Evolutionary conservation across 2,888 invertebrate species (phyloP).

Genomic region (Caenorhabditis sp.): DNA sequence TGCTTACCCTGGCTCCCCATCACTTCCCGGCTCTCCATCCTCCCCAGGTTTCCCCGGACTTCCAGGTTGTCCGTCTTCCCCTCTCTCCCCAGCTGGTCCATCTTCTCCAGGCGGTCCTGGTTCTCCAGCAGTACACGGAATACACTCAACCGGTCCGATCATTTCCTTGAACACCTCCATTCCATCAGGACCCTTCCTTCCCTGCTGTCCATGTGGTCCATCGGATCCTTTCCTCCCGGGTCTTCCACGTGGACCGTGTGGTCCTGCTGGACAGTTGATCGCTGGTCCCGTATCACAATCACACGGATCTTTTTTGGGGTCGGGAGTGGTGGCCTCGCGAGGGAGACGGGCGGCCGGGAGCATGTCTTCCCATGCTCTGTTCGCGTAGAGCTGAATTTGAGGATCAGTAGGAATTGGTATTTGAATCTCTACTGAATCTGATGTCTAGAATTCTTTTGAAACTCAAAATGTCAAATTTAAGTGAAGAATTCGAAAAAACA

Average conservation of each 20-base stretch:
- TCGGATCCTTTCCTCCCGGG: conserved; percentile 61
- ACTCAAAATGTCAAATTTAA: no score
- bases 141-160: conserved; percentile 57
- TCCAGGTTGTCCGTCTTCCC: conserved; percentile 63
- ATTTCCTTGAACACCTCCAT: conserved; percentile 51
- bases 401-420: no score
- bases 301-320: conserved; percentile 44
- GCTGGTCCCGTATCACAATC: conserved; percentile 38
- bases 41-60: conserved; percentile 48
- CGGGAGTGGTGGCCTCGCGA: conserved; percentile 12
- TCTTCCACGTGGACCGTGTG: conserved; percentile 59
- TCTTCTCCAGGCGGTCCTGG: conserved; percentile 64
- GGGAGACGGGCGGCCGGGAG: conserved; percentile 53
- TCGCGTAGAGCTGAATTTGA: conserved; percentile 51
- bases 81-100: conserved; percentile 55
- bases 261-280: conserved; percentile 51
- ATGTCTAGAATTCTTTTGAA: no score
- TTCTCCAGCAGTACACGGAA: conserved; percentile 63
- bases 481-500: no score
- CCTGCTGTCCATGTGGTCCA: conserved; percentile 62
- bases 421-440: no score
- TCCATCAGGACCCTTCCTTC: conserved; percentile 58
- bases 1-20: conserved; percentile 55
- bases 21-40: conserved; percentile 52
- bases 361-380: conserved; percentile 63